Percentiles rank a stretch among this genome's conserved stretches.
Evolutionary conservation across 2,888 invertebrate genomes (phyloP).

Genomic region (Morinoia aosen): DNA sequence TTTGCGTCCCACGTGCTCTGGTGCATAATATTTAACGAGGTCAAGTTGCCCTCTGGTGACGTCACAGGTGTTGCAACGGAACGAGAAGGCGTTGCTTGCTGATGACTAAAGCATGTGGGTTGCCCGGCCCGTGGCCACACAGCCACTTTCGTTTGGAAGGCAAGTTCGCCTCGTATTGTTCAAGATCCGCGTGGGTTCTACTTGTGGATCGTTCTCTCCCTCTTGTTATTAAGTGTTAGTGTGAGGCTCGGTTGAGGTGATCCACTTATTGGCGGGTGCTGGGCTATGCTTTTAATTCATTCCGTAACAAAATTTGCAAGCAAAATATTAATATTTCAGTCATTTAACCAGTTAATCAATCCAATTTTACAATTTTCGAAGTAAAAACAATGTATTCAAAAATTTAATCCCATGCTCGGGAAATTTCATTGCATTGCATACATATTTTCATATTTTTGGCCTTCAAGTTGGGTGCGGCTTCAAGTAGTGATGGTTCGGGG

Average conservation of each 20-base stretch:
- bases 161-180: background rate
- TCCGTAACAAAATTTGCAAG: background rate
- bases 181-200: background rate
- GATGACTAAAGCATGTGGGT: slow-evolving; percentile 12
- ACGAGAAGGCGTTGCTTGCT: slow-evolving; percentile 9
- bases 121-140: background rate
- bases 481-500: too few relatives aligned
- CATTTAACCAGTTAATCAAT: background rate
- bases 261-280: background rate
- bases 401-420: background rate
- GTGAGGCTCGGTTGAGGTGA: background rate
- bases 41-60: background rate
- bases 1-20: background rate
- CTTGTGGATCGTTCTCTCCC: background rate
- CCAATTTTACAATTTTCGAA: background rate
- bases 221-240: background rate
- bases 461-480: too few relatives aligned
- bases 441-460: too few relatives aligned
- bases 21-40: background rate
- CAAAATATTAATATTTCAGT: background rate
- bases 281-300: background rate
- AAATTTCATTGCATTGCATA: background rate
- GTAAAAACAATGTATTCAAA: background rate
- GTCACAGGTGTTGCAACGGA: background rate
- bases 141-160: background rate